Evolutionary conservation across 2,797 vertebrate genomes (phyloP), one percentile per base, ranked within the genome.

Genomic region (Taeniopygia guttata): DNA sequence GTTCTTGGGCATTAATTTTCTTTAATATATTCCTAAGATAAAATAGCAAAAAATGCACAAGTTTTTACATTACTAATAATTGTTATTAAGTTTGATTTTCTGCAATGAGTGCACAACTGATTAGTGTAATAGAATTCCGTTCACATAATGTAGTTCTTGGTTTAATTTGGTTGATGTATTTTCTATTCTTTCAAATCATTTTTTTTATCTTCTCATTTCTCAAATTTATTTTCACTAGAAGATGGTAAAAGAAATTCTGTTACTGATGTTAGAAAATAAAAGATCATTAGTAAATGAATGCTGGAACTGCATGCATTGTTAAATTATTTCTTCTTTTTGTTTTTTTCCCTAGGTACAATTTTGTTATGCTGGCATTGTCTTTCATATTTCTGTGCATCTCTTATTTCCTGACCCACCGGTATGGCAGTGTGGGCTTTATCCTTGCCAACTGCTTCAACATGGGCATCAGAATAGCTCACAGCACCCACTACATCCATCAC

Each of bases 371-470:
- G 96, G 99, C 97, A 36, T 97, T 99, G 89, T 99, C 99, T 2
- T 98, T 98, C 59, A 98, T 98, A 1, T 99, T 99, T 94, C 98
- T 99, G 81, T 93, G 98, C 84, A 96, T 99, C 84, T 99, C 99
- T 69, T 99, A 99, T 88, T 96, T 98, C 96, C 96, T 99, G 97
- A 99, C 99, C 15, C 93, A 85, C 89, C 99, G 98, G 99, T 97
- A 98, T 8, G 99, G 99, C 43, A 98, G 98, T 1, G 78, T 99
- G 23, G 99, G 99, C 72, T 99, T 99, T 96, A 99, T 99, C 87
- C 97, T 99, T 84, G 99, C 99, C 95, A 99, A 99, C 97, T 99
- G 99, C 96, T 98, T 99, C 30, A 99, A 99, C 97, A 99, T 99
- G 99, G 98, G 97, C 51, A 98, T 99, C 69, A 98, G 99, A 69